phyloP scores from a whole-genome alignment of 2,113 vertebrate species.

The Muntiacus muntjak region DNA sequence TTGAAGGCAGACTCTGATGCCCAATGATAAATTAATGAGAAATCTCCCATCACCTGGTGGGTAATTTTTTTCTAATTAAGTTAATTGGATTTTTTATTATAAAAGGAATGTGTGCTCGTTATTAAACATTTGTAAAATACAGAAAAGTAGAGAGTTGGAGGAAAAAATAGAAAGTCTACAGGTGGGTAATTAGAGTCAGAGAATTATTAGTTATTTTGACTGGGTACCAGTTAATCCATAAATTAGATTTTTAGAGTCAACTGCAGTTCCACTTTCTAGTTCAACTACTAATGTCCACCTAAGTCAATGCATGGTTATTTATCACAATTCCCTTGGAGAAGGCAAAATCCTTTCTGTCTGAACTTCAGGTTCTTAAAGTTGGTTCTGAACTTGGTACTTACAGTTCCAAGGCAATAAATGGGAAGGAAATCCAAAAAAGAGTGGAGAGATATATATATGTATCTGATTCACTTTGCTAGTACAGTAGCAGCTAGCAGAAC shows the following conservation, averaged over 20 bases:
- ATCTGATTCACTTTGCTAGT: background rate
- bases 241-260: constrained; percentile 43
- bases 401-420: background rate
- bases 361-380: background rate
- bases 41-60: constrained; percentile 59
- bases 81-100: constrained; percentile 70
- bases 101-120: constrained; percentile 56
- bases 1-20: background rate
- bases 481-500: background rate
- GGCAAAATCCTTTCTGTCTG: background rate
- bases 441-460: background rate
- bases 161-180: constrained; percentile 61
- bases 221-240: constrained; percentile 29
- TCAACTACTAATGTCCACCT: background rate
- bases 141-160: constrained; percentile 60
- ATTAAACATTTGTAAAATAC: constrained; percentile 65
- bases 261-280: background rate
- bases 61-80: constrained; percentile 76
- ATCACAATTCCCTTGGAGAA: background rate
- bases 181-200: constrained; percentile 59
- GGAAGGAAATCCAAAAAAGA: background rate
- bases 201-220: constrained; percentile 68
- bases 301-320: background rate
- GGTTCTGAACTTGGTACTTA: background rate
- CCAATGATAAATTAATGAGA: constrained; percentile 61